Percentiles rank a stretch among this genome's conserved stretches.
Conservation (phyloP, 1,140 invertebrate genomes). For the Lanistes nyassanus region DNA sequence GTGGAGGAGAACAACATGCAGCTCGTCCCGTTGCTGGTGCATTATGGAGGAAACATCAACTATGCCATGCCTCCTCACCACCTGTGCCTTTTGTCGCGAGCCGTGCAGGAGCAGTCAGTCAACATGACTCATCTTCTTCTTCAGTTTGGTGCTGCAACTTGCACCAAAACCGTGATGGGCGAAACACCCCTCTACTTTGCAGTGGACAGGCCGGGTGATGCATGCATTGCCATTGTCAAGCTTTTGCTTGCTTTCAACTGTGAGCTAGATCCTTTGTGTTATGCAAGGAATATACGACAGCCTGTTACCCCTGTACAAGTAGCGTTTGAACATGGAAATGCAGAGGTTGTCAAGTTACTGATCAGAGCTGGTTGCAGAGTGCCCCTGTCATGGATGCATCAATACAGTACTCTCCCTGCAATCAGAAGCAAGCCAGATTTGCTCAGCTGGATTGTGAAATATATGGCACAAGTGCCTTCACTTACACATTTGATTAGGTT, state of each 20-base stretch:
- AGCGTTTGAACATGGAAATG: conserved; percentile 27
- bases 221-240: conserved; percentile 27
- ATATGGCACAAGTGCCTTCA: conserved; percentile 10
- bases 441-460: conserved; percentile 24
- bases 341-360: conserved; percentile 26
- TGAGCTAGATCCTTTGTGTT: conserved; percentile 24
- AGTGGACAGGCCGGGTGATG: conserved; percentile 18
- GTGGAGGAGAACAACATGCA: conserved; percentile 39
- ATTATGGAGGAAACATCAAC: conserved; percentile 38
- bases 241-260: conserved; percentile 29
- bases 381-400: conserved; percentile 24
- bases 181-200: conserved; percentile 28
- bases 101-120: conserved; percentile 18
- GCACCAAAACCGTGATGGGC: conserved; percentile 19
- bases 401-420: conserved; percentile 6
- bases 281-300: conserved; percentile 7
- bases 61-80: conserved; percentile 21
- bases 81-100: conserved; percentile 23
- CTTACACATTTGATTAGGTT: conserved; percentile 13
- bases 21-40: conserved; percentile 32
- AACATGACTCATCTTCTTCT: conserved; percentile 28
- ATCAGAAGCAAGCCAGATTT: conserved; percentile 1
- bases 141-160: conserved; percentile 21
- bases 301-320: conserved; percentile 33
- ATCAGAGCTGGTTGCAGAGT: conserved; percentile 30